Evolutionary conservation across 1,140 invertebrate species (phyloP), one percentile per base, ranked within the genome.

Genomic region (Plutomurus gul): DNA sequence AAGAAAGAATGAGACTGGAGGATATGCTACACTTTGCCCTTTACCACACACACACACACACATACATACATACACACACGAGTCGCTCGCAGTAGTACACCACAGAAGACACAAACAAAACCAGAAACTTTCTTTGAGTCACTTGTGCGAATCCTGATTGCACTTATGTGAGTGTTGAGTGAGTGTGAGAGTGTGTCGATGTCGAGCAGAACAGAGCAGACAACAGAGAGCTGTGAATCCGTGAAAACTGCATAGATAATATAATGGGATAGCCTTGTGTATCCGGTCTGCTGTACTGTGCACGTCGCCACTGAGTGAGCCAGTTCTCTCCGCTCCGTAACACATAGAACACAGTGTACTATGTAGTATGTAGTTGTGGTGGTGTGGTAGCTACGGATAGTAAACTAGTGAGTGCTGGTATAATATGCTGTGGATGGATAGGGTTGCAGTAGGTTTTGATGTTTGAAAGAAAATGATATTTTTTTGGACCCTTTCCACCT

Each of bases 401-500:
- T 49, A 22, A 51, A 22, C 8, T 5, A 49, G 46, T 16, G 46
- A 22, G 18, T 2, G 20, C 3, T 25, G 47, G 47, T 51, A 22
- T 51, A 22, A 51, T 65, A 30, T 65, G 46, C 18, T 65, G 56
- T 39, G 70, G 37, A 40, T 72, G 70, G 70, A 72, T 72, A 40
- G 70, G 36, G 39, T 72, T 72, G 70, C 70, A 72, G 22, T 72
- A n/a, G 36, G 20, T 71, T 56, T 70, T 77, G 60, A 70, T 70
- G 76, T 77, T 81, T 81, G 51, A 77, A 77, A 77, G 72, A 77
- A 80, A 77, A 81, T 75, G 73, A 71, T 70, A 56, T 74, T 82
- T 82, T 82, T 75, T 82, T 82, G 81, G 81, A 82, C 75, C 60
- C 75, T 78, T 79, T 82, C 81, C 81, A 82, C 77, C 81, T 76